Evolutionary conservation across 2,113 vertebrate genomes (phyloP).

Genomic region (Paraplagusia blochii): DNA sequence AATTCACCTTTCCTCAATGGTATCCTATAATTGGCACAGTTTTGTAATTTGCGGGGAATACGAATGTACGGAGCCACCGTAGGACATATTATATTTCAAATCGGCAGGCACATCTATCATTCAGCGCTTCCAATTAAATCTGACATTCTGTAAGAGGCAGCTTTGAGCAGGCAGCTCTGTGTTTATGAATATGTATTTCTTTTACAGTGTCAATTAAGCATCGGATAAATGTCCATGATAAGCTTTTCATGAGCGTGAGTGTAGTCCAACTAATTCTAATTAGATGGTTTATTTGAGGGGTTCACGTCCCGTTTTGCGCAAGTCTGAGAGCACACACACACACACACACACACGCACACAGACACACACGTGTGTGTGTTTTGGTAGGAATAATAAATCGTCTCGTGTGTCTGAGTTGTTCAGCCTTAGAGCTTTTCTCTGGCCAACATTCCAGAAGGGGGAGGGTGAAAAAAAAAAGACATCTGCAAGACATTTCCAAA

Average conservation of each 20-base stretch:
- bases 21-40: slow-evolving; percentile 40
- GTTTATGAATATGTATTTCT: slow-evolving; percentile 67
- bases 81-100: slow-evolving; percentile 45
- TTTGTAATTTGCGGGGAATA: slow-evolving; percentile 50
- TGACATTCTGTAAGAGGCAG: slow-evolving; percentile 61
- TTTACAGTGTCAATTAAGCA: slow-evolving; percentile 68
- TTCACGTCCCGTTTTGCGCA: slow-evolving; percentile 50
- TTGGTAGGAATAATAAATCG: slow-evolving; percentile 64
- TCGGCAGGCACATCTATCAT: slow-evolving; percentile 56
- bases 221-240: slow-evolving; percentile 67
- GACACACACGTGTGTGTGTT: slow-evolving; percentile 50
- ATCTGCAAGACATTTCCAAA: slow-evolving; percentile 74
- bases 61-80: slow-evolving; percentile 39
- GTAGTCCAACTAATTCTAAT: slow-evolving; percentile 67
- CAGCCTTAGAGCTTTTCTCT: slow-evolving; percentile 45
- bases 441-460: slow-evolving; percentile 43
- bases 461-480: slow-evolving; percentile 31
- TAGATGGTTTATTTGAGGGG: slow-evolving; percentile 61
- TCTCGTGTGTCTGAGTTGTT: slow-evolving; percentile 58
- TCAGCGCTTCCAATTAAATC: slow-evolving; percentile 62
- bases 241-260: slow-evolving; percentile 57
- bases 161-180: slow-evolving; percentile 44
- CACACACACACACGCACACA: too few species aligned
- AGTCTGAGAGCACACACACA: slow-evolving; percentile 42
- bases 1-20: slow-evolving; percentile 28